Evolutionary conservation across 2,113 vertebrate genomes (phyloP).

Genomic region (Thalassarche chlororhynchos): DNA sequence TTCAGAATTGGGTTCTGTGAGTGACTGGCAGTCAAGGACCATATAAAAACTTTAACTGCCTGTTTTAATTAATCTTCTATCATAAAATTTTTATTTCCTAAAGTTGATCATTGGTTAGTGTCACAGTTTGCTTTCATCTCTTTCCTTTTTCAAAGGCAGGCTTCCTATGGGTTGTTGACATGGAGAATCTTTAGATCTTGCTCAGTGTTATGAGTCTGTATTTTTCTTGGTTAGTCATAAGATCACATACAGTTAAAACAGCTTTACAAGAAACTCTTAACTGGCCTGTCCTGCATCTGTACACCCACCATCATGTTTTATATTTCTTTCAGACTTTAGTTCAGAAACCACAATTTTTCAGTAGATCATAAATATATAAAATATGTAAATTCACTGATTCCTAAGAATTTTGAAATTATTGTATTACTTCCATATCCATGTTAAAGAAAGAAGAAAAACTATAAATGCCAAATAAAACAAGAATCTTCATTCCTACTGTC

Average conservation of each 20-base stretch:
- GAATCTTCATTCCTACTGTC: neutral
- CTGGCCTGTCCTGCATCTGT: neutral
- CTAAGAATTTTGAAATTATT: neutral
- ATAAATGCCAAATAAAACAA: neutral
- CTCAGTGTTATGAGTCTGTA: neutral
- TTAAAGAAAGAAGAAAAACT: neutral
- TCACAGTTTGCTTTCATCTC: neutral
- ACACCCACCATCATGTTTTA: neutral
- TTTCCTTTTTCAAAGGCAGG: neutral
- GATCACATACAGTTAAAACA: neutral
- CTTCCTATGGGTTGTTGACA: neutral
- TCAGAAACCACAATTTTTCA: neutral
- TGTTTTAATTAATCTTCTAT: neutral
- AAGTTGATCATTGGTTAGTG: neutral
- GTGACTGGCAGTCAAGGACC: neutral
- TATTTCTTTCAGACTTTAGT: neutral
- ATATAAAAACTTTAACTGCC: neutral
- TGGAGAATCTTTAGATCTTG: neutral
- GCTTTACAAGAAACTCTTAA: neutral
- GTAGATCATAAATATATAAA: neutral
- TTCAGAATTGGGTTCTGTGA: neutral
- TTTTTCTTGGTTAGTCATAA: neutral
- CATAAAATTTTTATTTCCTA: neutral
- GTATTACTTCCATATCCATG: neutral
- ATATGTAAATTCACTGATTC: neutral